phyloP scores from a whole-genome alignment of 1,140 invertebrate genomes.

The Diprion similis region DNA sequence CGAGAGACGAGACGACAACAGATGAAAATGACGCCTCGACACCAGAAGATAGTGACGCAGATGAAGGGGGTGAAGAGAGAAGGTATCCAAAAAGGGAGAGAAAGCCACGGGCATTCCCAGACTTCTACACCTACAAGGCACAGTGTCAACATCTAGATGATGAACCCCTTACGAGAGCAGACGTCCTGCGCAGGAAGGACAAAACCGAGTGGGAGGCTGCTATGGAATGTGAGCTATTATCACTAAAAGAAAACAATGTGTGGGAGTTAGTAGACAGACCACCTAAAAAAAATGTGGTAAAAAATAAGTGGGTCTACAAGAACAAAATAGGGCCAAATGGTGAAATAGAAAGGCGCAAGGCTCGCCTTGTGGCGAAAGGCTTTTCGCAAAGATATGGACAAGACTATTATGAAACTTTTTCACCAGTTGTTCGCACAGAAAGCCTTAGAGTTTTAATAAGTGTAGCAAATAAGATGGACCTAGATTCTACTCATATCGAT shows the following conservation, averaged over 20 bases:
- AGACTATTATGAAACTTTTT: conserved; percentile 31
- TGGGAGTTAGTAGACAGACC: conserved; percentile 43
- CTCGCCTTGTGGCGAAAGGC: conserved; percentile 30
- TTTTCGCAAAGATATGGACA: conserved; percentile 26
- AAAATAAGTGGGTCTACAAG: conserved; percentile 38
- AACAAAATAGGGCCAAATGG: conserved; percentile 31
- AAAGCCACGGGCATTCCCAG: too few species aligned
- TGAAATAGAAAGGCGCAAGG: conserved; percentile 23
- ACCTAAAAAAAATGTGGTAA: conserved; percentile 32
- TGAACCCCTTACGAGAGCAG: conserved; percentile 28
- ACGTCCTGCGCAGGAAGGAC: conserved; percentile 6
- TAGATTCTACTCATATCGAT: conserved; percentile 24
- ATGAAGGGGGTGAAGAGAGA: too few species aligned
- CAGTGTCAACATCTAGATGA: too few species aligned
- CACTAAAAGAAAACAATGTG: conserved; percentile 21
- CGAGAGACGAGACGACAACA: too few species aligned
- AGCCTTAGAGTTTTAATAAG: conserved; percentile 32
- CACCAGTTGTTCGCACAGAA: conserved; percentile 24
- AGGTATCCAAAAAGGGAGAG: too few species aligned
- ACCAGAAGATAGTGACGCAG: too few species aligned
- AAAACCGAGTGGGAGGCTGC: conserved; percentile 11
- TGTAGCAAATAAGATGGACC: conserved; percentile 27
- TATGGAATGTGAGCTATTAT: conserved; percentile 17
- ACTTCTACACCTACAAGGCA: too few species aligned
- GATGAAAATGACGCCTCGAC: too few species aligned